phyloP scores from a whole-genome alignment of 2,113 vertebrate genomes.

The Tragelaphus imberbis region DNA sequence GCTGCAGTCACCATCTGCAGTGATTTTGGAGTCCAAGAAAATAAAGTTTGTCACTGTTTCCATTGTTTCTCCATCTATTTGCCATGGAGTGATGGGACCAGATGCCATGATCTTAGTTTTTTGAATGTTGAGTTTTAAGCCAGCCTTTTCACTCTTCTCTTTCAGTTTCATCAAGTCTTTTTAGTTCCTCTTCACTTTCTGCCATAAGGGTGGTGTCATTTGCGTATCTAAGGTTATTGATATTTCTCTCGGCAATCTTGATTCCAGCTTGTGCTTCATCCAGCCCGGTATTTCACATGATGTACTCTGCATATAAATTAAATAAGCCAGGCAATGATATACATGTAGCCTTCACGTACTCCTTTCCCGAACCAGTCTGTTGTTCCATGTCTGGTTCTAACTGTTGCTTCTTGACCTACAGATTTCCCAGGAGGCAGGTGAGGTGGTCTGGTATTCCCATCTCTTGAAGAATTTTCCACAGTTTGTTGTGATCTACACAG shows the following conservation, averaged over 20 bases:
- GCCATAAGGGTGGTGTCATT: background rate
- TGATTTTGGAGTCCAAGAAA: background rate
- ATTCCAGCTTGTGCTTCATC: background rate
- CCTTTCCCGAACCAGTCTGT: background rate
- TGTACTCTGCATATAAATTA: background rate
- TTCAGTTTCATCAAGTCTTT: background rate
- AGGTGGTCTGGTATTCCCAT: background rate
- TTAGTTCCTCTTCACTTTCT: background rate
- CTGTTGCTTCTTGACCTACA: background rate
- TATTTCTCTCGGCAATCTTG: background rate
- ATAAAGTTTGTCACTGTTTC: background rate
- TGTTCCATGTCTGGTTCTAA: background rate
- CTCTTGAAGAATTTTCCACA: background rate
- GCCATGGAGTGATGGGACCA: background rate
- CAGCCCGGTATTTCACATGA: background rate
- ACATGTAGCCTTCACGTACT: background rate
- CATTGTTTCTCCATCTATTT: background rate
- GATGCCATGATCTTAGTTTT: background rate
- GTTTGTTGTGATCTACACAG: background rate
- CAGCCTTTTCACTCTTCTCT: background rate
- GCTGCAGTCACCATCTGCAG: background rate
- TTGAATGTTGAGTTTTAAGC: background rate
- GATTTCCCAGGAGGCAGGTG: background rate
- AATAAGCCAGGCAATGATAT: background rate
- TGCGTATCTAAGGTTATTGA: background rate